These are phyloP conservation scores for Trachythela sp. DNA, from an alignment of 64 coral and sea anemone genomes.

Conservation along the genomic window DNA sequence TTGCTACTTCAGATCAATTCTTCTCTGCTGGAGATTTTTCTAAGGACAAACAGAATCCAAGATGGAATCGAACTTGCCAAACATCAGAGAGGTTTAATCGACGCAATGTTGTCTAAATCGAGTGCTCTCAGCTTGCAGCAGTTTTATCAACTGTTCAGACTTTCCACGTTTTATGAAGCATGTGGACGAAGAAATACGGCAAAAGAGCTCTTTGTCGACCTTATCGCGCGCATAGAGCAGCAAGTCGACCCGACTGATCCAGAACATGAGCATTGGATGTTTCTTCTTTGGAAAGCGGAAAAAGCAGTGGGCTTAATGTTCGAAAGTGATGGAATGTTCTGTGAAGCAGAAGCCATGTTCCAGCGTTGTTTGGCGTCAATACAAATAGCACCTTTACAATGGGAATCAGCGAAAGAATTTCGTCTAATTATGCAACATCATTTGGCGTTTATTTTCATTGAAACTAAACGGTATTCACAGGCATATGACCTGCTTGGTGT, in stretches of 20 bases:
- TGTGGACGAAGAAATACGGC: not conserved
- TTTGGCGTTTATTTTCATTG: not conserved
- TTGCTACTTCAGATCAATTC: not conserved
- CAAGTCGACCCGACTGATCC: not conserved
- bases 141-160: not conserved
- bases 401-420: not conserved
- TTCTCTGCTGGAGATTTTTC: constrained; percentile 1
- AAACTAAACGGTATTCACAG: not conserved
- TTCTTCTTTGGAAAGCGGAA: not conserved
- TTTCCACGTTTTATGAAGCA: not conserved
- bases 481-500: not conserved
- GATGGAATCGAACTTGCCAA: not conserved
- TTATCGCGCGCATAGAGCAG: not conserved
- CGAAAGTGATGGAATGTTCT: not conserved
- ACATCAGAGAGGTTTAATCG: not conserved
- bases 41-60: not conserved
- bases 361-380: not conserved
- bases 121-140: not conserved
- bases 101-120: not conserved
- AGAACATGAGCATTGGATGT: not conserved
- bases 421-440: not conserved
- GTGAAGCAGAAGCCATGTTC: not conserved
- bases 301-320: not conserved
- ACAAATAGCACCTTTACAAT: not conserved
- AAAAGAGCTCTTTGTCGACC: not conserved